phyloP scores from a whole-genome alignment of 30 jellyfish, hydroid and myxozoan species.

The Haliclystus octoradiatus region DNA sequence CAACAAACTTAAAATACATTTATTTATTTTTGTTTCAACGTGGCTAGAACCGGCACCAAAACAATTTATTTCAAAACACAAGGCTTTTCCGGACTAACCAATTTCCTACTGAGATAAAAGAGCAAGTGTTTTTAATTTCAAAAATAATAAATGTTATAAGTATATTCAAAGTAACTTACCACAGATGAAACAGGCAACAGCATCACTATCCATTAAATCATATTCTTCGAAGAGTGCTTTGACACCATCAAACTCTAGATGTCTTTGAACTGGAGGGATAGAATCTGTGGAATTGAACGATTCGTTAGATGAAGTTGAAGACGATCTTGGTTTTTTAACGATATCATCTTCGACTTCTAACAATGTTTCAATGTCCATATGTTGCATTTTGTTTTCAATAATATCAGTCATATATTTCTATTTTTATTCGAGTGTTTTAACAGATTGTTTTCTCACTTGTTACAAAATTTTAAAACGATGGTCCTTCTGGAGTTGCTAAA shows the following conservation, averaged over 20 bases:
- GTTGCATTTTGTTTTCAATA: neutral
- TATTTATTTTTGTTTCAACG: no score
- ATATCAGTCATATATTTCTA: neutral
- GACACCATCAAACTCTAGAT: constrained; percentile 75
- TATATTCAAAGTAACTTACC: constrained; percentile 35
- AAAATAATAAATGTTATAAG: no score
- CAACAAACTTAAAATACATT: no score
- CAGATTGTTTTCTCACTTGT: constrained; percentile 7
- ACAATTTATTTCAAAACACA: no score
- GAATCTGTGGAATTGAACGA: constrained; percentile 49
- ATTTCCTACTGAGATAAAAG: no score
- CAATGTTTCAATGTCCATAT: neutral
- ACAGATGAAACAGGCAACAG: constrained; percentile 78
- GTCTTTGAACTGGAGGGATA: constrained; percentile 29
- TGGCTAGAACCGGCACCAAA: no score
- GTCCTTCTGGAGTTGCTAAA: constrained; percentile 32
- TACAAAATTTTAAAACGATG: constrained; percentile 13
- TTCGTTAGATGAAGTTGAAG: constrained; percentile 65
- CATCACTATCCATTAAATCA: constrained; percentile 78
- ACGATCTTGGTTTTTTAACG: constrained; percentile 42
- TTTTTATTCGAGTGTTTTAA: constrained; percentile 12
- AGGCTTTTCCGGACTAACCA: no score
- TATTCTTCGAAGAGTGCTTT: constrained; percentile 64
- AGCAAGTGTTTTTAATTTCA: no score
- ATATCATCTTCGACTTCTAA: constrained; percentile 20